Evolutionary conservation across 2,888 invertebrate species (phyloP).

Genomic region (Caenorhabditis japonica): DNA sequence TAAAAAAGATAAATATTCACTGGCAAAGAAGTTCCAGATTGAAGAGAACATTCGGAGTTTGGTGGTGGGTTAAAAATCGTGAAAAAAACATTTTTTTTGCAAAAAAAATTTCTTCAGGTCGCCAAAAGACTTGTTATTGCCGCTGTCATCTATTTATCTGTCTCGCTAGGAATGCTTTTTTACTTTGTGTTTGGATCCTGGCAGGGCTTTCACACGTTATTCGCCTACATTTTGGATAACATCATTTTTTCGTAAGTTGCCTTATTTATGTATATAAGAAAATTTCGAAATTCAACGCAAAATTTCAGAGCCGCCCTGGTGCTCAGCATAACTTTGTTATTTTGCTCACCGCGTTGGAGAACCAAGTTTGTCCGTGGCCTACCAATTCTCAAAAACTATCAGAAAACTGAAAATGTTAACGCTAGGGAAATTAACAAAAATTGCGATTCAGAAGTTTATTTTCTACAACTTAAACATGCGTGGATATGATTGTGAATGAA

Average conservation of each 20-base stretch:
- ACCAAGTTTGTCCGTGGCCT: constrained; percentile 5
- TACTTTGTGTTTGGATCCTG: constrained; percentile 12
- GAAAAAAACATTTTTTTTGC: no score
- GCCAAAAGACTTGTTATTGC: constrained; percentile 1
- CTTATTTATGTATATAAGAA: no score
- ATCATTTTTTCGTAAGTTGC: not conserved
- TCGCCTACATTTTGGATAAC: no score
- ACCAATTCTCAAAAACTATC: constrained; percentile 5
- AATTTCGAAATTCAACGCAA: no score
- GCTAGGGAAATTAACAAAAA: not conserved
- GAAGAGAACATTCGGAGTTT: constrained; percentile 31
- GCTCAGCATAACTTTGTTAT: constrained; percentile 12
- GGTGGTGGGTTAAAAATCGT: no score
- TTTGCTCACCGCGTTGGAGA: constrained; percentile 30
- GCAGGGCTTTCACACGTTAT: no score
- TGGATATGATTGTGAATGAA: constrained; percentile 10
- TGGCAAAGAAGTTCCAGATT: constrained; percentile 28
- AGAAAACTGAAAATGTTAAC: not conserved
- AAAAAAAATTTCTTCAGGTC: no score
- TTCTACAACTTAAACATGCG: constrained; percentile 20
- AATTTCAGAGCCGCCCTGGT: constrained; percentile 26
- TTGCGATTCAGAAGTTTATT: constrained; percentile 15
- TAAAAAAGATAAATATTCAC: not conserved
- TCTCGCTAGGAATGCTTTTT: constrained; percentile 3
- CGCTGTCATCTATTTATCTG: constrained; percentile 9